Conservation (phyloP, 2,797 vertebrate species). For the Pseudochromis fuscus region DNA sequence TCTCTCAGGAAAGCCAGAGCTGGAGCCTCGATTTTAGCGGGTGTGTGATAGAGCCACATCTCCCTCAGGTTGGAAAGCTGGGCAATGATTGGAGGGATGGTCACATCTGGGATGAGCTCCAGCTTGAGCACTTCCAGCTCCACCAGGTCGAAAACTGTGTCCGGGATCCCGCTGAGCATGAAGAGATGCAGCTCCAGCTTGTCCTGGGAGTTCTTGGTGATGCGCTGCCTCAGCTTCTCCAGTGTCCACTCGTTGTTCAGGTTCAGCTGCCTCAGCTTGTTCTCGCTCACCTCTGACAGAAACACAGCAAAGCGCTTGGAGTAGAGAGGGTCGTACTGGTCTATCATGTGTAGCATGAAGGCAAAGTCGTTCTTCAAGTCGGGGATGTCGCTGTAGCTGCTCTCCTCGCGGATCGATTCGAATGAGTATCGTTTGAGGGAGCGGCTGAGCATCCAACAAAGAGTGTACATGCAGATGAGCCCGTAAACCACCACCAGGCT, state of each 20-base stretch:
- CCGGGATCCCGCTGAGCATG: constrained; percentile 97
- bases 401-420: constrained; percentile 97
- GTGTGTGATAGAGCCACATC: constrained; percentile 98
- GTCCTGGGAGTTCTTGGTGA: constrained; percentile 97
- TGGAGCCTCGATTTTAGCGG: constrained; percentile 97
- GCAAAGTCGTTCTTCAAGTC: constrained; percentile 99
- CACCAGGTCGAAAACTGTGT: constrained; percentile 95
- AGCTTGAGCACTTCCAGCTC: constrained; percentile 97
- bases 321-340: constrained; percentile 98
- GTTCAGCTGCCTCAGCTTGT: constrained; percentile 97
- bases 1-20: constrained; percentile 96
- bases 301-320: constrained; percentile 98
- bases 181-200: constrained; percentile 98
- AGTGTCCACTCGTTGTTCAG: constrained; percentile 98
- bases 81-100: constrained; percentile 97
- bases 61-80: constrained; percentile 95
- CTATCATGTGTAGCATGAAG: constrained; percentile 98
- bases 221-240: constrained; percentile 95
- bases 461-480: constrained; percentile 96
- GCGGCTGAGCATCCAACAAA: constrained; percentile 96
- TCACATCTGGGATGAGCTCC: constrained; percentile 96
- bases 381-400: constrained; percentile 98
- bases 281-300: constrained; percentile 97
- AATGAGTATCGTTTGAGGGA: constrained; percentile 98
- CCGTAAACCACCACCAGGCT: constrained; percentile 95